A percentile compares a stretch with the other conserved stretches of the same genome.
phyloP scores from a whole-genome alignment of 2,113 vertebrate genomes.

The Triplophysa tibetana region DNA sequence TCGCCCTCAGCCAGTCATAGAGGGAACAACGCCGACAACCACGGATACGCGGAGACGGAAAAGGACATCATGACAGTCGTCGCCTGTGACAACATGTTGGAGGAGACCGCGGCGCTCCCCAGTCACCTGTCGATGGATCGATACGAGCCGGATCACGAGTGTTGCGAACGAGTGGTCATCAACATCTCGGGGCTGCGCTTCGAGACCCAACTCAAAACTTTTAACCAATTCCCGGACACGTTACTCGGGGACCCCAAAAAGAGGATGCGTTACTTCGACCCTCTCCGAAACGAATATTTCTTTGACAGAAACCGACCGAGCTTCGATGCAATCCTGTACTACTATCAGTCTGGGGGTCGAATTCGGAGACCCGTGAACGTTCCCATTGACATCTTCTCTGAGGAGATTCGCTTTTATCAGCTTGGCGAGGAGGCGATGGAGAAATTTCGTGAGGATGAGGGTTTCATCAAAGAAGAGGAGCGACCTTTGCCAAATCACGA shows the following conservation, averaged over 20 bases:
- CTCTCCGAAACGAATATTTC: conserved; percentile 96
- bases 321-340: conserved; percentile 98
- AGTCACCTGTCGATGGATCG: conserved; percentile 70
- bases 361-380: conserved; percentile 95
- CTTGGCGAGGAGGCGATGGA: conserved; percentile 97
- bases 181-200: conserved; percentile 97
- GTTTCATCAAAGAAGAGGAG: conserved; percentile 98
- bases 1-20: conserved; percentile 73
- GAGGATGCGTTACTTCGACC: conserved; percentile 97
- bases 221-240: conserved; percentile 94
- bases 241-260: conserved; percentile 92
- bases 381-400: conserved; percentile 97
- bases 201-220: conserved; percentile 95
- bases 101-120: conserved; percentile 74
- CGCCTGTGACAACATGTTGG: conserved; percentile 79
- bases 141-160: conserved; percentile 78
- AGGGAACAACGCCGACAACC: conserved; percentile 70
- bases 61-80: conserved; percentile 85
- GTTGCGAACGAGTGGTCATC: conserved; percentile 91
- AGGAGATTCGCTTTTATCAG: conserved; percentile 97
- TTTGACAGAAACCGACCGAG: conserved; percentile 97
- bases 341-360: conserved; percentile 95
- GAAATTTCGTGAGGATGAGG: conserved; percentile 97
- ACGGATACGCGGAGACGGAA: conserved; percentile 74
- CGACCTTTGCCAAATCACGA: conserved; percentile 86